Conservation (phyloP, 1,140 invertebrate genomes). For the Drosophila elegans region DNA sequence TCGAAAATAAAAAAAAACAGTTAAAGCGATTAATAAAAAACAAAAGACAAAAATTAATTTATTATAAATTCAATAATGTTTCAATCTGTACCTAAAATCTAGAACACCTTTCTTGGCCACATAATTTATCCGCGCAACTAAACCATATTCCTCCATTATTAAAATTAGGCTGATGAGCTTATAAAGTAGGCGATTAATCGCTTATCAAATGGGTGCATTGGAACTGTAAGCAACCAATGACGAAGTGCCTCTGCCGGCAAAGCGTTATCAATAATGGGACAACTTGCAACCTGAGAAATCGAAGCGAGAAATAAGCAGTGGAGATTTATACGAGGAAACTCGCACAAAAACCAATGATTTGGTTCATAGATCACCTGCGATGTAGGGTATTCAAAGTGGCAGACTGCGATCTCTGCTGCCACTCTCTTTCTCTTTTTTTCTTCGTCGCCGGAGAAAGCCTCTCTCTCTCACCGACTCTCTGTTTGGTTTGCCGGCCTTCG, state of each 20-base stretch:
- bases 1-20: too few relatives aligned
- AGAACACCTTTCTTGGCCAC: too few relatives aligned
- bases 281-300: neutral
- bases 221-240: conserved; percentile 9
- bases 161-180: neutral
- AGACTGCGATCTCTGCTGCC: neutral
- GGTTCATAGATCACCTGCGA: conserved; percentile 2
- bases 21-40: too few relatives aligned
- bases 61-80: too few relatives aligned
- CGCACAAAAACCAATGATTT: conserved; percentile 20
- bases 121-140: too few relatives aligned
- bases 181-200: conserved; percentile 23
- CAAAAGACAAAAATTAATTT: too few relatives aligned
- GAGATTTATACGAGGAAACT: conserved; percentile 23
- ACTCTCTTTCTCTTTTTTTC: neutral
- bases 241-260: conserved; percentile 2
- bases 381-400: conserved; percentile 20
- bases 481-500: conserved; percentile 15
- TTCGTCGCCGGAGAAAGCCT: conserved; percentile 37
- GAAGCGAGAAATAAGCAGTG: conserved; percentile 10
- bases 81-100: too few relatives aligned
- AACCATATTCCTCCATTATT: conserved; percentile 5
- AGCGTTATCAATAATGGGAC: conserved; percentile 13
- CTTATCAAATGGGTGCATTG: conserved; percentile 6
- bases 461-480: conserved; percentile 11